Base-by-base conservation (phyloP, 2,113 vertebrate genomes). In the Lynx canadensis region DNA sequence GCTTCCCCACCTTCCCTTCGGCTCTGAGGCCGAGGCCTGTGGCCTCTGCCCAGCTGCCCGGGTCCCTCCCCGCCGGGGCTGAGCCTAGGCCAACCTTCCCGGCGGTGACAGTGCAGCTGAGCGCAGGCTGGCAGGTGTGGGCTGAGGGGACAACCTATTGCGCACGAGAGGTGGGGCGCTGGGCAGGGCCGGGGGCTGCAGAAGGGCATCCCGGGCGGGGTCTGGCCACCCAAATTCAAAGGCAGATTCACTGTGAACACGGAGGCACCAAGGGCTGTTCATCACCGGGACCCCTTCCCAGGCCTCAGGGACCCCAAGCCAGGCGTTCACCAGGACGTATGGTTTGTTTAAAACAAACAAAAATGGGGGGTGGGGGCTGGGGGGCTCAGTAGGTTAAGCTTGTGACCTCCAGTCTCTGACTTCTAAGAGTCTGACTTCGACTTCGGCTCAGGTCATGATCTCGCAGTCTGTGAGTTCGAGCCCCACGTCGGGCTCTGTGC, bases 121-220 rank as follows among this genome's bases (percentile, higher is more conserved):
- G 65, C 9, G 1, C 36, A 6, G 29, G 5, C 50, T 71, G 29
- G 9, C 1, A 15, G 19, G 36, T 60, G 16, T 1, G 0, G 50
- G 25, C 38, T 82, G 18, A 55, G 41, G 65, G 19, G 31, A 29
- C 1, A 45, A n/a, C 50, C 18, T 8, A 1, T 29, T 10, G 21
- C 4, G 1, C 57, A 25, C 12, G 4, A 25, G 38, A 5, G 4
- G 0, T 4, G 7, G n/a, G 81, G 27, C 7, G 2, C 60, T 3
- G 3, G 38, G 36, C 76, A 11, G 14, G 13, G 18, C 71, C 8
- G 45, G 45, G 0, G 41, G 0, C 41, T 23, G 69, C 38, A 19
- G 21, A 14, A 52, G 41, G 45, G 4, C 0, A 13, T 45, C 1
- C 0, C 0, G 1, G 71, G 29, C 0, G 2, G 55, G 5, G 60